A percentile compares a stretch with the other conserved stretches of the same genome.
These are phyloP conservation scores for Lutjanus argentimaculatus DNA, from an alignment of 2,797 vertebrate genomes.

Conservation along the genomic window DNA sequence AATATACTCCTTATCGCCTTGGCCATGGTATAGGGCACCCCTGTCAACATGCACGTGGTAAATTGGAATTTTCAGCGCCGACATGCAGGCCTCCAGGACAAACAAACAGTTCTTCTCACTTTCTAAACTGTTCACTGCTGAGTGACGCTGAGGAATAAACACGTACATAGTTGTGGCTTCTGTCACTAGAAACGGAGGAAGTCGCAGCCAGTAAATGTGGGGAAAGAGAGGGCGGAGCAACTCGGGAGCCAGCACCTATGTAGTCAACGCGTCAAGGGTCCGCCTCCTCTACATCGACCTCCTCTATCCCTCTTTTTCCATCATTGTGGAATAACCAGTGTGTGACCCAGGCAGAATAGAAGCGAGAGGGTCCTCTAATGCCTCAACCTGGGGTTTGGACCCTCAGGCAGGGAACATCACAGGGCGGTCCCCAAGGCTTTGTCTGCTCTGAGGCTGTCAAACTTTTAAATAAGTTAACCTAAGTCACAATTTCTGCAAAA, in stretches of 20 bases:
- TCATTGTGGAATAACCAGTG: conserved; percentile 30
- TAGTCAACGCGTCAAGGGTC: conserved; percentile 19
- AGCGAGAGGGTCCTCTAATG: conserved; percentile 21
- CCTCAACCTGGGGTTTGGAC: too few relatives aligned
- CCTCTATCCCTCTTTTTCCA: conserved; percentile 14
- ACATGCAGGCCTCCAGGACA: conserved; percentile 22
- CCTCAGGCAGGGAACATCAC: too few relatives aligned
- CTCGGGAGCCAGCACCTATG: conserved; percentile 40
- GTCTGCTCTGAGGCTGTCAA: too few relatives aligned
- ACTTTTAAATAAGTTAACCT: too few relatives aligned
- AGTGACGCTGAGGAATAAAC: conserved; percentile 67
- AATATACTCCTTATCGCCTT: neutral
- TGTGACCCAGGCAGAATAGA: conserved; percentile 13
- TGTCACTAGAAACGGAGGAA: conserved; percentile 74
- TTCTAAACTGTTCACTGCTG: conserved; percentile 46
- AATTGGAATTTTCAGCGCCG: conserved; percentile 24
- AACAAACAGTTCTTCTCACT: conserved; percentile 42
- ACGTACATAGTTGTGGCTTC: conserved; percentile 73
- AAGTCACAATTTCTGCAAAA: too few relatives aligned
- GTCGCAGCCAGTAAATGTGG: conserved; percentile 70
- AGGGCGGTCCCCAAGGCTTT: too few relatives aligned
- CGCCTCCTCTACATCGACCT: neutral
- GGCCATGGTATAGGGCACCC: neutral
- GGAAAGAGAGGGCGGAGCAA: conserved; percentile 35
- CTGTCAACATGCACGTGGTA: conserved; percentile 5